Base-by-base conservation (phyloP, 2,888 invertebrate genomes). In the Periphyllus acericola region DNA sequence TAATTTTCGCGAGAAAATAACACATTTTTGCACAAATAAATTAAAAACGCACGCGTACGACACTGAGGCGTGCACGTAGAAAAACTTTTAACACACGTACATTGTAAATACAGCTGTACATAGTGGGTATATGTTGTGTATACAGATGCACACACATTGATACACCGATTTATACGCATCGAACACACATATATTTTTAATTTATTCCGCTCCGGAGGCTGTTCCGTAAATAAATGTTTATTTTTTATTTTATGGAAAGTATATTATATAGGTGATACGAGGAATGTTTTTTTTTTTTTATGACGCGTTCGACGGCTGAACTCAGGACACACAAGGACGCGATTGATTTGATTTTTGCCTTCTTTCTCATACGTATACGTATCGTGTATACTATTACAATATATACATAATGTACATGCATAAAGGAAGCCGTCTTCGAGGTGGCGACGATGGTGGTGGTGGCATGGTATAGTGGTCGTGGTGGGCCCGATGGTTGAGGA, bases 301-400 rank as follows among this genome's bases (percentile, higher is more conserved):
- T 55, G 46, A 86, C 78, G 52, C 40, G 52, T 87, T 87, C 72
- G 86, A 87, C 80, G 81, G 80, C 74, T 46, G 60, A 79, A 74
- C 79, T 29, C 34, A 29, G 3, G 5, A 14, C 52, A 8, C 19
- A 83, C 60, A 36, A 21, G 32, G 29, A 29, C 34, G 78, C 17
- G 68, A 79, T 36, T n/a, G 81, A 46, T 87, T 87, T 66, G 87
- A 81, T 87, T 87, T 87, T 87, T 32, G 60, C 87, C 72, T 80
- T 80, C 55, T 60, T 80, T 81, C 36, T 34, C 34, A 66, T 46
- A 32, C 40, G 17, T 55, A 78, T 11, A 52, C n/a, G n/a, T 32
- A 76, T 32, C 34, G 25, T 32, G 21, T 32, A 36, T 36, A 71
- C 25, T 71, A n/a, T 83, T 32, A n/a, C n/a, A n/a, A n/a, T 83